Conservation (phyloP, 2,888 invertebrate species). For the Hydriomena furcata region DNA sequence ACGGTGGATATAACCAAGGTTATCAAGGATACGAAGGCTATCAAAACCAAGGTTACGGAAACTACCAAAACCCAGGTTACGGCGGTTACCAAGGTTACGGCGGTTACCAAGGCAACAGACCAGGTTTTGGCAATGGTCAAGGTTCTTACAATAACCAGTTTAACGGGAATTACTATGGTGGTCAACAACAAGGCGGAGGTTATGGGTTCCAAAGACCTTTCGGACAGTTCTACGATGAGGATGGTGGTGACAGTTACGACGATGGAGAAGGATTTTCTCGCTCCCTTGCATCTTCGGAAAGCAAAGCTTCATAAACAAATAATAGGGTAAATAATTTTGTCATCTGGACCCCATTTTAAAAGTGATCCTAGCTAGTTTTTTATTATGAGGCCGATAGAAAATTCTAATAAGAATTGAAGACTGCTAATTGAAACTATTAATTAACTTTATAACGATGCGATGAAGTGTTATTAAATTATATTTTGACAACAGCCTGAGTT, state of each 20-base stretch:
- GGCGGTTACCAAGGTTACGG: constrained; percentile 43
- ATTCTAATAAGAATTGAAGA: not conserved
- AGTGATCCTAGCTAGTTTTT: no score
- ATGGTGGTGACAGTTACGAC: constrained; percentile 41
- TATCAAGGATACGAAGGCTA: constrained; percentile 26
- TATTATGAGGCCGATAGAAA: no score
- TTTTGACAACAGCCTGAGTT: no score
- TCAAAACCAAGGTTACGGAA: constrained; percentile 35
- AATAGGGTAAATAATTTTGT: not conserved
- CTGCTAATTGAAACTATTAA: not conserved
- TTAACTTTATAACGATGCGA: no score
- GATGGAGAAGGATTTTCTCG: constrained; percentile 43
- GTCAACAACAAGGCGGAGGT: constrained; percentile 44
- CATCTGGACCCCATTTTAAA: no score
- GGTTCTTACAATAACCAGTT: constrained; percentile 67
- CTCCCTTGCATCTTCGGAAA: constrained; percentile 37
- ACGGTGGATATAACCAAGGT: constrained; percentile 37
- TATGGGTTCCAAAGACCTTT: constrained; percentile 55
- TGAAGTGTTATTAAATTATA: no score
- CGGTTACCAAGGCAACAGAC: constrained; percentile 48
- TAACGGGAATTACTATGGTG: constrained; percentile 68
- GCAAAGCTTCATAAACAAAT: constrained; percentile 24
- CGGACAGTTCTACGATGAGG: constrained; percentile 49
- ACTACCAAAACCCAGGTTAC: constrained; percentile 39
- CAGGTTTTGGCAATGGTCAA: constrained; percentile 58